Conservation (phyloP, 2,797 vertebrate species). For the Smutsia temminckii region DNA sequence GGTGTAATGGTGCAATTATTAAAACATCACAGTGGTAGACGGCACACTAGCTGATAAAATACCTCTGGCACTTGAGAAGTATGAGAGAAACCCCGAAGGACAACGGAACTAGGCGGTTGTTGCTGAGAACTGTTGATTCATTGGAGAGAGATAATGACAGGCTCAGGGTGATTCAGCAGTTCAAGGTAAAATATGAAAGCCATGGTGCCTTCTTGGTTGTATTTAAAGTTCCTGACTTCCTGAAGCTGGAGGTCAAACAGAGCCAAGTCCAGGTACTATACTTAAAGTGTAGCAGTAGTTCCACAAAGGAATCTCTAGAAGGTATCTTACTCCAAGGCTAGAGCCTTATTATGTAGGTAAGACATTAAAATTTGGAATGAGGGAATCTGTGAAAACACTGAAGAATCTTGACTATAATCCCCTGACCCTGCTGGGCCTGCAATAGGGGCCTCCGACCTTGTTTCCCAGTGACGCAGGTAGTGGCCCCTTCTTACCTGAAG, state of each 20-base stretch:
- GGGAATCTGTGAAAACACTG: background rate
- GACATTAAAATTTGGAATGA: background rate
- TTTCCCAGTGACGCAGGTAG: background rate
- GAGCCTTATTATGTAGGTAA: background rate
- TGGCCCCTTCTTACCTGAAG: background rate
- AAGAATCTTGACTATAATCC: background rate
- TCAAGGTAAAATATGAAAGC: background rate
- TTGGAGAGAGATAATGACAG: background rate
- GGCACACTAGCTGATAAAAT: background rate
- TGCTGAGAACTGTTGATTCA: background rate
- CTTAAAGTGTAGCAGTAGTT: background rate
- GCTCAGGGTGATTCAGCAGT: background rate
- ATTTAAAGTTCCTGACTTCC: background rate
- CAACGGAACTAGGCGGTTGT: background rate
- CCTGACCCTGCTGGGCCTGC: background rate
- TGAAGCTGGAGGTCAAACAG: background rate
- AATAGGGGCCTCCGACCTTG: no score
- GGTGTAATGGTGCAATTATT: background rate
- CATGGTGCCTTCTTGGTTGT: background rate
- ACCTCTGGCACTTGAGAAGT: background rate
- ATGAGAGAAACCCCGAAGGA: background rate
- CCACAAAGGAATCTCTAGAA: background rate
- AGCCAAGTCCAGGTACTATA: background rate
- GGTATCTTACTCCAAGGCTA: background rate
- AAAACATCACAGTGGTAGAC: background rate